phyloP scores from a whole-genome alignment of 2,113 vertebrate genomes.

The Dasyprocta punctata region DNA sequence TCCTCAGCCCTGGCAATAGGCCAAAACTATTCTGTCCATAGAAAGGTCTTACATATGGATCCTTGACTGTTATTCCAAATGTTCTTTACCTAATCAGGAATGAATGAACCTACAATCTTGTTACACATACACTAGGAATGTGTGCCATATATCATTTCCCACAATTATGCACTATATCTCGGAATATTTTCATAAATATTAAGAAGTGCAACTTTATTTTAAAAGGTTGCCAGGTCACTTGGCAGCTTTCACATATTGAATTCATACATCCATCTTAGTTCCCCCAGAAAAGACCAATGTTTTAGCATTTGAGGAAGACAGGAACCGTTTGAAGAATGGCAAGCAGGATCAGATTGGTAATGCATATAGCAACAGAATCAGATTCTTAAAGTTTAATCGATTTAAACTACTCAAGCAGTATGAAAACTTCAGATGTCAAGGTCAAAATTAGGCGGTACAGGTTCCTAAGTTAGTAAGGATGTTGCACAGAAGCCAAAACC shows the following conservation, averaged over 20 bases:
- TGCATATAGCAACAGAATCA: not conserved
- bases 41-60: not conserved
- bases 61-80: not conserved
- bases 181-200: not conserved
- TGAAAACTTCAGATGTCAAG: not conserved
- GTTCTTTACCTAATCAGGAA: not conserved
- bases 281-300: not conserved
- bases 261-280: not conserved
- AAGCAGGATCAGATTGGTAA: not conserved
- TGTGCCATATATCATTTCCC: not conserved
- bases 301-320: not conserved
- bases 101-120: not conserved
- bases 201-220: constrained; percentile 3
- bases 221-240: not conserved
- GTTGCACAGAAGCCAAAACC: not conserved
- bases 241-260: not conserved
- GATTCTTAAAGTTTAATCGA: not conserved
- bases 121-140: not conserved
- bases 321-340: not conserved
- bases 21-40: not conserved
- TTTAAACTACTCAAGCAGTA: not conserved
- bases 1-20: not conserved
- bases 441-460: not conserved
- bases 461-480: not conserved
- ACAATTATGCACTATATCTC: not conserved